Conservation (phyloP, 2,797 vertebrate species). For the Oreortyx pictus region DNA sequence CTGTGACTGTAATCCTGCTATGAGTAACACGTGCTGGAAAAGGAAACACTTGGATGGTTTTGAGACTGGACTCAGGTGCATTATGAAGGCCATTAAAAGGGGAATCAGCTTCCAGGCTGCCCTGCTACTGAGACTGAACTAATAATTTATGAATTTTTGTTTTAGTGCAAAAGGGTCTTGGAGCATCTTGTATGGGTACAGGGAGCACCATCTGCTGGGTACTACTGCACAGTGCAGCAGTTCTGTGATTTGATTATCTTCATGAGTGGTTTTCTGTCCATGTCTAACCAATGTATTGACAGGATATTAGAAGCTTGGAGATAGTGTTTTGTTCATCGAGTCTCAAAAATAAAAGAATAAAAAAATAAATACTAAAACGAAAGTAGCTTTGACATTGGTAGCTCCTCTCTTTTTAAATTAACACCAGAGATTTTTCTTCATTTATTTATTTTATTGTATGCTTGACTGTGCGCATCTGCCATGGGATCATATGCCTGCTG, state of each 20-base stretch:
- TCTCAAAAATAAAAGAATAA: neutral
- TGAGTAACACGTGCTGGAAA: neutral
- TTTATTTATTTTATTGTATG: neutral
- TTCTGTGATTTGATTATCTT: neutral
- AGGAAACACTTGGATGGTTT: neutral
- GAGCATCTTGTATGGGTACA: neutral
- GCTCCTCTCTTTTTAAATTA: neutral
- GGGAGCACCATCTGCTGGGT: constrained; percentile 59
- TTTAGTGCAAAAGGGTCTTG: neutral
- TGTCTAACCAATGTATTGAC: neutral
- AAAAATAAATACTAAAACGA: neutral
- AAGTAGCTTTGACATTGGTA: neutral
- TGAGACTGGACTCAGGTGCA: neutral
- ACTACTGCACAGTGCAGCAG: neutral
- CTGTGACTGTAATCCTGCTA: neutral
- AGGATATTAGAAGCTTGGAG: neutral
- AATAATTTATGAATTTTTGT: fast-evolving
- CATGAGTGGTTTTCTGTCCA: neutral
- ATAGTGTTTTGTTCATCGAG: neutral
- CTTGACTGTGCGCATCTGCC: neutral
- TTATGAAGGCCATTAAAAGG: neutral
- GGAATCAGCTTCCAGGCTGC: neutral
- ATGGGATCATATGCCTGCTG: neutral
- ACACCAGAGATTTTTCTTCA: neutral
- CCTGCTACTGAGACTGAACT: fast-evolving